These are phyloP conservation scores for Paracyclopina nana DNA, from an alignment of 1,140 invertebrate species.

Conservation along the genomic window DNA sequence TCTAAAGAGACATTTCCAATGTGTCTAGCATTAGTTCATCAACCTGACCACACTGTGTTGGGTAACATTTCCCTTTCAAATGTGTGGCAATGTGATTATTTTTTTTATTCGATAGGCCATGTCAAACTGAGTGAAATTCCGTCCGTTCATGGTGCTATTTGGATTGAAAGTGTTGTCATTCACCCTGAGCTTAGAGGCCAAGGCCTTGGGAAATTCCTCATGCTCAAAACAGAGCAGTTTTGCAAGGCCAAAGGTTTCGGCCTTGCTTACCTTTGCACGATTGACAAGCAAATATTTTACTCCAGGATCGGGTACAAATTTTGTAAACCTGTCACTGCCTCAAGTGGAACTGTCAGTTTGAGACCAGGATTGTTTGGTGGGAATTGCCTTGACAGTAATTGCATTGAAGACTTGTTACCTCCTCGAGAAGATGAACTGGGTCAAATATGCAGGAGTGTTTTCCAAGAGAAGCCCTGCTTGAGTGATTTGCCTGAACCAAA, in stretches of 20 bases:
- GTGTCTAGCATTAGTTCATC: slow-evolving; percentile 16
- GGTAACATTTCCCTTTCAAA: too few relatives aligned
- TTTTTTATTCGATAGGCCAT: slow-evolving; percentile 17
- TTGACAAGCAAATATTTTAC: slow-evolving; percentile 21
- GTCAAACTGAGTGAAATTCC: slow-evolving; percentile 17
- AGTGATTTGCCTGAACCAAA: too few relatives aligned
- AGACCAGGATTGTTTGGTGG: too few relatives aligned
- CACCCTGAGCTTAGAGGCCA: slow-evolving; percentile 19
- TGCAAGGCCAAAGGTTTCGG: slow-evolving; percentile 17
- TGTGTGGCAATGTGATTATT: too few relatives aligned
- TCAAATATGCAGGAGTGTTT: too few relatives aligned
- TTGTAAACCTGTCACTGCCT: slow-evolving; percentile 20
- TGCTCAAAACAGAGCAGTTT: slow-evolving; percentile 20
- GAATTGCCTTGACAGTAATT: too few relatives aligned
- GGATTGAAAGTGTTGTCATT: slow-evolving; percentile 21
- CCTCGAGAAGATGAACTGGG: too few relatives aligned
- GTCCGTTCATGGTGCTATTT: slow-evolving; percentile 14
- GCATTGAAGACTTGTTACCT: too few relatives aligned
- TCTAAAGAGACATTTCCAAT: slow-evolving; percentile 20
- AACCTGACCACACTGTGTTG: slow-evolving; percentile 4
- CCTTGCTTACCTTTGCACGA: slow-evolving; percentile 19
- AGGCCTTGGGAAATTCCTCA: slow-evolving; percentile 19
- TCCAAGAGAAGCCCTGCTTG: too few relatives aligned
- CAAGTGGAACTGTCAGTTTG: too few relatives aligned
- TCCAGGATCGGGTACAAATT: slow-evolving; percentile 20